Evolutionary conservation across 2,113 vertebrate genomes (phyloP).

Genomic region (Neotoma lepida): DNA sequence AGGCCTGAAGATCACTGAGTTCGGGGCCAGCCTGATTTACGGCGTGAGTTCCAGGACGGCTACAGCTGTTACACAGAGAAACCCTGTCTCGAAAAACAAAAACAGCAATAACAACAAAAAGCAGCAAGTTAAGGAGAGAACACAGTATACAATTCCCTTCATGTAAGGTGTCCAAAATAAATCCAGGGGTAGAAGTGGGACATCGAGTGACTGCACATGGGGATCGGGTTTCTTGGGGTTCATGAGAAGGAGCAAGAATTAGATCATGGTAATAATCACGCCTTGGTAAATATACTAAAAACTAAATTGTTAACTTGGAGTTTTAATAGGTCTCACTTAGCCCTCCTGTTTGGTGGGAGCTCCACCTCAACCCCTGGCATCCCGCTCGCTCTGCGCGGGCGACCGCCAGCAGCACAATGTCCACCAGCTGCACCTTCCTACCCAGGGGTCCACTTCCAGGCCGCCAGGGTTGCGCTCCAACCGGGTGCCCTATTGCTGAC

Average conservation of each 20-base stretch:
- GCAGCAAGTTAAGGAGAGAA: neutral
- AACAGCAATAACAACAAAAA: neutral
- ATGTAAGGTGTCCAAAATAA: neutral
- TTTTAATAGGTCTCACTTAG: neutral
- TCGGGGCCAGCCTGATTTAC: too few relatives aligned
- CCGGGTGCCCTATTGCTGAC: too few relatives aligned
- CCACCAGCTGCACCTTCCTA: too few relatives aligned
- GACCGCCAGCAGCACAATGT: too few relatives aligned
- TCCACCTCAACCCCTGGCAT: too few relatives aligned
- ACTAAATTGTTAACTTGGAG: neutral
- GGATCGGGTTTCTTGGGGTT: neutral
- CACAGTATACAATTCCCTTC: neutral
- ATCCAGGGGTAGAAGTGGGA: neutral
- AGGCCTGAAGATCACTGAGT: neutral
- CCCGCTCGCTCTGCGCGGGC: too few relatives aligned
- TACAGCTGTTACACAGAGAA: neutral
- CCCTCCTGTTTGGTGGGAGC: too few relatives aligned
- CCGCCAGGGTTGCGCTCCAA: too few relatives aligned
- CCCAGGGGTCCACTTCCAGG: too few relatives aligned
- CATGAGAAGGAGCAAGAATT: neutral
- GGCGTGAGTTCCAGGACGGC: too few relatives aligned
- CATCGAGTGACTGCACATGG: too few relatives aligned
- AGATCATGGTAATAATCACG: neutral
- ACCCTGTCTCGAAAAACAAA: neutral
- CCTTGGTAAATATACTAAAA: conserved; percentile 1